Conservation (phyloP, 2,888 invertebrate species). For the Drosophila diplacantha region DNA sequence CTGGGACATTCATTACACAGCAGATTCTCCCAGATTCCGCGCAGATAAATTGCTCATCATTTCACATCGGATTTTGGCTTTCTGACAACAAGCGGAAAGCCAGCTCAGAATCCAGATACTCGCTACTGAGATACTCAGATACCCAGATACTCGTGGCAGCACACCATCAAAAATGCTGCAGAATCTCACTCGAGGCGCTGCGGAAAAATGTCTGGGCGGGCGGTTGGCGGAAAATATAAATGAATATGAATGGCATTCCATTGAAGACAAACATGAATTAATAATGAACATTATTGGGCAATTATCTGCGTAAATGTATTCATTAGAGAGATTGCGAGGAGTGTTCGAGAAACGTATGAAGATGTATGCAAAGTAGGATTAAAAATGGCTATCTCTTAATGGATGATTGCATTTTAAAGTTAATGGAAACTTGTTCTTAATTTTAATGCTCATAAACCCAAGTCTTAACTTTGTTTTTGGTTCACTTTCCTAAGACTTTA, state of each 20-base stretch:
- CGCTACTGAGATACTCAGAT: background rate
- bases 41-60: conserved; percentile 70
- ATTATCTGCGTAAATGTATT: conserved; percentile 1
- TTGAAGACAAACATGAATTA: conserved; percentile 14
- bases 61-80: conserved; percentile 61
- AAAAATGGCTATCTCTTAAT: background rate
- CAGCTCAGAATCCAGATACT: conserved; percentile 17
- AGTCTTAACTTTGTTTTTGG: background rate
- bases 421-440: background rate
- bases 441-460: background rate
- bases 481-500: background rate
- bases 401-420: background rate
- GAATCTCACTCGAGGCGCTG: conserved; percentile 10
- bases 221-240: conserved; percentile 14
- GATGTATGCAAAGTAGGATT: background rate
- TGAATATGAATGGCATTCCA: conserved; percentile 34
- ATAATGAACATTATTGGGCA: conserved; percentile 13
- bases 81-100: conserved; percentile 31
- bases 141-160: background rate
- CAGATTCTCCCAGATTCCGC: conserved; percentile 62
- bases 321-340: background rate
- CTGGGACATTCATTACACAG: conserved; percentile 65
- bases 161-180: conserved; percentile 20
- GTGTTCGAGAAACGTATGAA: background rate
- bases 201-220: conserved; percentile 1